Evolutionary conservation across 2,797 vertebrate genomes (phyloP).

Genomic region (Gallinago solitaria): DNA sequence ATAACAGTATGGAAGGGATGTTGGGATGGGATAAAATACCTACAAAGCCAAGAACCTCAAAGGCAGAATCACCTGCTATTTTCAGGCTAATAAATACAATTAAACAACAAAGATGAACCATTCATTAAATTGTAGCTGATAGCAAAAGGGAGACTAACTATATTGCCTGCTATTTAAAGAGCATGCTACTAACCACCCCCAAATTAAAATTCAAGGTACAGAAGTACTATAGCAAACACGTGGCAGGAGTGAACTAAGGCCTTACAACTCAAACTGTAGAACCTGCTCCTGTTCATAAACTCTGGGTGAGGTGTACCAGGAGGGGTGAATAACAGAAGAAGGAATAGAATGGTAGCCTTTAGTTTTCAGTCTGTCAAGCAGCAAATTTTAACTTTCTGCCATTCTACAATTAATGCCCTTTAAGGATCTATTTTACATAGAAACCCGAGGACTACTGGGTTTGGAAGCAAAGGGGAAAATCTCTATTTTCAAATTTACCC

Average conservation of each 20-base stretch:
- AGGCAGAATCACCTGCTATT: neutral
- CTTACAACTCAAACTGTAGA: neutral
- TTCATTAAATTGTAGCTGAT: neutral
- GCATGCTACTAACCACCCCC: neutral
- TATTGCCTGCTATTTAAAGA: neutral
- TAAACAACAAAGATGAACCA: neutral
- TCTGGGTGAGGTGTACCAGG: neutral
- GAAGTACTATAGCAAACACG: neutral
- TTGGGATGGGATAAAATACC: neutral
- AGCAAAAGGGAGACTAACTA: neutral
- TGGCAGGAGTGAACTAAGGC: neutral
- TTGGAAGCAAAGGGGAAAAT: neutral
- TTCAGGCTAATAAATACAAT: neutral
- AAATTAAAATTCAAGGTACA: neutral
- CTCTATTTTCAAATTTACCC: neutral
- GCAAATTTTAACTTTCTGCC: neutral
- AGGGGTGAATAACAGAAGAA: rapidly evolving
- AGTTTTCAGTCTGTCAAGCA: neutral
- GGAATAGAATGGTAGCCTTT: neutral
- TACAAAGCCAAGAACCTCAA: neutral
- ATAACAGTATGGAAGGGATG: neutral
- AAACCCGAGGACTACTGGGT: neutral
- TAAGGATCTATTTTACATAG: neutral
- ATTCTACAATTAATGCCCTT: neutral
- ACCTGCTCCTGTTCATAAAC: neutral